Base-by-base conservation (phyloP, 1,140 invertebrate genomes). In the Holcopasites calliopsidis region DNA sequence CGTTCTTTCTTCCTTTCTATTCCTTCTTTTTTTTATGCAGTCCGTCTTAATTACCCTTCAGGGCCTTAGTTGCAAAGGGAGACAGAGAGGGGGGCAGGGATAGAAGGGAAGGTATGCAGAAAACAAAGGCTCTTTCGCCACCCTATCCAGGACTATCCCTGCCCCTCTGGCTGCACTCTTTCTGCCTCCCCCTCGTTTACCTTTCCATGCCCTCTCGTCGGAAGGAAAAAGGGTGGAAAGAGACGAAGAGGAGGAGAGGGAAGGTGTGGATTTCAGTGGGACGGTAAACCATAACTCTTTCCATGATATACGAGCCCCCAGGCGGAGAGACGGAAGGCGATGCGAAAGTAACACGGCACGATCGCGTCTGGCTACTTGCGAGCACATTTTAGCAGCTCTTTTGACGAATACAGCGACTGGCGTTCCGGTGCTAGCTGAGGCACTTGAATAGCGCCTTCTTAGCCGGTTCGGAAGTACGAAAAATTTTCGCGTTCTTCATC, bases 311-410 rank as follows among this genome's bases (percentile, higher is more conserved):
- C 73, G 80, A 81, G 68, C 74, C 64, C 33, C 62, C 71, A 28
- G 79, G 65, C 68, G 68, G 57, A 47, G 58, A 68, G 68, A 73
- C 55, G 72, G n/a, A 40, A 85, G 65, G 68, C 62, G 71, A 84
- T 84, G 82, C 74, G 80, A 81, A 82, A 82, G 79, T 81, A 82
- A 83, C 75, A 72, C 75, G 58, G 69, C 61, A 78, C 80, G 69
- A 83, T 83, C 79, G n/a, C n/a, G 79, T 73, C 68, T 60, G 69
- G 64, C 79, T 65, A 82, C 68, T 82, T 50, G 47, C 47, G 21
- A 49, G 54, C 52, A 60, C 79, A 74, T 81, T 80, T 47, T 76
- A 35, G 62, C 74, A 80, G 80, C 68, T 64, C 79, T 77, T 82
- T 82, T 81, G 79, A 82, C 79, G 79, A 81, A 77, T 69, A 77